phyloP scores from a whole-genome alignment of 2,113 vertebrate species.

The Melierax canorus region DNA sequence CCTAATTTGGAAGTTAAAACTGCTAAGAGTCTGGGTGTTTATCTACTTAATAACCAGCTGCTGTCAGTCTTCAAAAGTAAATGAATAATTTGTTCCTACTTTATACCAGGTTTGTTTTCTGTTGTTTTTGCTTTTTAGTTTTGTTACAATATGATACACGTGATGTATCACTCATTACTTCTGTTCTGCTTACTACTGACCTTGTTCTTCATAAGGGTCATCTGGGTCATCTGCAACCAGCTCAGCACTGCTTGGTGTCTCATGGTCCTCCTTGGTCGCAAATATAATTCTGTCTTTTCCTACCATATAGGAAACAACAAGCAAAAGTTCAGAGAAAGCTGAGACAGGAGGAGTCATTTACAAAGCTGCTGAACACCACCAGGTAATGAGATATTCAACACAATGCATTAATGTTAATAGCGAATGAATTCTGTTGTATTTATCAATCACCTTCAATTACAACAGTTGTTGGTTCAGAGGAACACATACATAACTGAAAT shows the following conservation, averaged over 20 bases:
- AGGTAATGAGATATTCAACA: not conserved
- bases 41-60: not conserved
- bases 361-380: not conserved
- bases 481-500: not conserved
- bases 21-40: not conserved
- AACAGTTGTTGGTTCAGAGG: not conserved
- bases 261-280: conserved; percentile 90
- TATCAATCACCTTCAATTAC: not conserved
- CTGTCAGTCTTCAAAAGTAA: not conserved
- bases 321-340: not conserved
- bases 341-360: not conserved
- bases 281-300: conserved; percentile 84
- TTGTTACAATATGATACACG: not conserved
- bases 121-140: not conserved
- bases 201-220: conserved; percentile 93
- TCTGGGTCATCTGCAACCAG: conserved; percentile 93
- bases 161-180: not conserved
- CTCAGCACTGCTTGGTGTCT: conserved; percentile 92
- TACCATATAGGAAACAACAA: conserved; percentile 23
- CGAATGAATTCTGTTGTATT: not conserved
- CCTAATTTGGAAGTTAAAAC: not conserved
- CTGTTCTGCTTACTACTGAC: conserved; percentile 27
- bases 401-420: not conserved
- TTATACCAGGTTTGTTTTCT: not conserved
- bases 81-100: not conserved